Evolutionary conservation across 2,888 invertebrate genomes (phyloP), one percentile per base, ranked within the genome.

Genomic region (Adelphocoris suturalis): DNA sequence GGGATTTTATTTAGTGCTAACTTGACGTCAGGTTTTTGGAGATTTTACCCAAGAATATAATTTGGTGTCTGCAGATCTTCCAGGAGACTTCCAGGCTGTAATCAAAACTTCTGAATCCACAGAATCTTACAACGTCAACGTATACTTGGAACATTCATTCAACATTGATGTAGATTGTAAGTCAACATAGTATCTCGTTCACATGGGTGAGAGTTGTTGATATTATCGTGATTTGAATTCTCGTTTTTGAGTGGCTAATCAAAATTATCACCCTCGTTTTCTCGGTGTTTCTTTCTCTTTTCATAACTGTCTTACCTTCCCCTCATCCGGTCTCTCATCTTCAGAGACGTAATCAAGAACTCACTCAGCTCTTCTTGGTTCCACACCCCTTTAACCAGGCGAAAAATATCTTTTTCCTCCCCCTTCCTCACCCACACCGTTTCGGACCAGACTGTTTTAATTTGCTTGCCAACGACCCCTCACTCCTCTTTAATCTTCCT

Each of bases 401-500:
- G 85, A 85, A 85, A 85, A 85, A 85, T 85, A 85, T 85, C 55
- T 85, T 85, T 85, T 85, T 61, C 85, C 57, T 28, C 46, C 37
- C 37, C 1, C 52, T 37, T 57, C 85, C 28, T 61, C 19, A 52
- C 61, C 57, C 84, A 55, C 3, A 19, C 61, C 55, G 27, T 85
- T 85, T 85, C 57, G 55, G 61, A 57, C 85, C 85, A 76, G 75
- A 86, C 68, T 23, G 76, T 86, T 86, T 86, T 86, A 86, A 86
- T 86, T 86, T 75, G 86, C 75, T 86, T 86, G 13, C 47, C 23
- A 76, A 78, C 88, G 78, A 88, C 78, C 55, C 55, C 52, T 46
- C n/a, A 48, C 75, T 16, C 37, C 52, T 78, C 28, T 78, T 88
- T 88, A 88, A 88, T 88, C 88, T 88, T 88, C 88, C 55, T 76